Percentiles rank a stretch among this genome's conserved stretches.
Conservation (phyloP, 2,888 invertebrate species). For the Synanthedon andrenaeformis region DNA sequence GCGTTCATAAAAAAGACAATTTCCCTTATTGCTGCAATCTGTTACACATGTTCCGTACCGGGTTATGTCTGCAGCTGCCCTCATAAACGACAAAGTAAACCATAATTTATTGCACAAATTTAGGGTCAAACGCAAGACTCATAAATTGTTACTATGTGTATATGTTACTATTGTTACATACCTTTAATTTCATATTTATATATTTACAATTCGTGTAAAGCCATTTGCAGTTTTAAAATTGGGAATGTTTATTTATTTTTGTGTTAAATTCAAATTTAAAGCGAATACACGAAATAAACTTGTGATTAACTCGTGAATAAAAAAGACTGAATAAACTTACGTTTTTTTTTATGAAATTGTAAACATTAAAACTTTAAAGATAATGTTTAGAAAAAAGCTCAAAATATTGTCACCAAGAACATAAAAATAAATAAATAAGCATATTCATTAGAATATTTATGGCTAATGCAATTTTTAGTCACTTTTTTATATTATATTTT, state of each 20-base stretch:
- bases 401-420: no score
- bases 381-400: no score
- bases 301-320: no score
- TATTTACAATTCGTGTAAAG: not conserved
- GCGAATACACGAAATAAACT: no score
- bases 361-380: no score
- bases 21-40: slow-evolving; percentile 69
- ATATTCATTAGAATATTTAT: no score
- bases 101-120: slow-evolving; percentile 65
- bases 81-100: slow-evolving; percentile 71
- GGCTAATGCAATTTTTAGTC: no score
- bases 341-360: no score
- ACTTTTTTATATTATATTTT: no score
- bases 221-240: not conserved
- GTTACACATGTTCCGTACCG: slow-evolving; percentile 59
- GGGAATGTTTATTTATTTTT: not conserved
- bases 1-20: slow-evolving; percentile 70
- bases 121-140: slow-evolving; percentile 60
- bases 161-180: slow-evolving; percentile 37
- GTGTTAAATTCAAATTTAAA: no score
- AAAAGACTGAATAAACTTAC: no score
- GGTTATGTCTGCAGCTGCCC: slow-evolving; percentile 60
- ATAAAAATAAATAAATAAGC: no score
- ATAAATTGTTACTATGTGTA: slow-evolving; percentile 41
- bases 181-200: slow-evolving; percentile 12